Percentiles rank a stretch among this genome's conserved stretches.
Evolutionary conservation across 2,797 vertebrate species (phyloP).

Genomic region (Catostomus latipinnis): DNA sequence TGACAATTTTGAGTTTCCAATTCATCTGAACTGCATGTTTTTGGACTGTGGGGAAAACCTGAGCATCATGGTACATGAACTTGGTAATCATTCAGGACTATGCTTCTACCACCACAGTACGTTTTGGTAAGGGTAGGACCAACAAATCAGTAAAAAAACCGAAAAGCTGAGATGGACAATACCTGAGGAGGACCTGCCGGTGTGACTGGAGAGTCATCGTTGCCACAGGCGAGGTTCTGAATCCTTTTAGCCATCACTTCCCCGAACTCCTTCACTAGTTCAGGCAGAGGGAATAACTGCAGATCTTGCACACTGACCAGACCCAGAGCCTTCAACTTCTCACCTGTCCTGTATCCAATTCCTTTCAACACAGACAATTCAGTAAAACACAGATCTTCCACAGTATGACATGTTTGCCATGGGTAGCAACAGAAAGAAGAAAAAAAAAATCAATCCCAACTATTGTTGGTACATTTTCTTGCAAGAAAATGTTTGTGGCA

Average conservation of each 20-base stretch:
- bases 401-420: background rate
- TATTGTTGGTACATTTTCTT: too few species aligned
- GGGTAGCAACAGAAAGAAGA: too few species aligned
- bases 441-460: too few species aligned
- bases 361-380: slow-evolving; percentile 70
- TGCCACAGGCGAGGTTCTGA: slow-evolving; percentile 82
- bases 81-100: too few species aligned
- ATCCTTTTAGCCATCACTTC: slow-evolving; percentile 76
- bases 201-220: slow-evolving; percentile 83
- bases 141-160: background rate
- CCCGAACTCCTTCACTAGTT: slow-evolving; percentile 83
- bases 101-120: too few species aligned
- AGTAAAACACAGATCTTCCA: background rate
- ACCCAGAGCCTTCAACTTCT: slow-evolving; percentile 81
- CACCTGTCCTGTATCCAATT: slow-evolving; percentile 84
- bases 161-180: slow-evolving; percentile 19
- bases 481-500: too few species aligned
- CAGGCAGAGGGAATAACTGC: slow-evolving; percentile 75
- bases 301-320: slow-evolving; percentile 79
- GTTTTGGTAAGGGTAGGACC: too few species aligned
- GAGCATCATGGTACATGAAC: too few species aligned
- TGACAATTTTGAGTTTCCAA: too few species aligned
- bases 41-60: too few species aligned
- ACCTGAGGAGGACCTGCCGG: slow-evolving; percentile 89
- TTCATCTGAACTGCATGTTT: too few species aligned